These are phyloP conservation scores for Drosophila fulvimacula DNA, from an alignment of 2,888 invertebrate genomes.

Conservation along the genomic window DNA sequence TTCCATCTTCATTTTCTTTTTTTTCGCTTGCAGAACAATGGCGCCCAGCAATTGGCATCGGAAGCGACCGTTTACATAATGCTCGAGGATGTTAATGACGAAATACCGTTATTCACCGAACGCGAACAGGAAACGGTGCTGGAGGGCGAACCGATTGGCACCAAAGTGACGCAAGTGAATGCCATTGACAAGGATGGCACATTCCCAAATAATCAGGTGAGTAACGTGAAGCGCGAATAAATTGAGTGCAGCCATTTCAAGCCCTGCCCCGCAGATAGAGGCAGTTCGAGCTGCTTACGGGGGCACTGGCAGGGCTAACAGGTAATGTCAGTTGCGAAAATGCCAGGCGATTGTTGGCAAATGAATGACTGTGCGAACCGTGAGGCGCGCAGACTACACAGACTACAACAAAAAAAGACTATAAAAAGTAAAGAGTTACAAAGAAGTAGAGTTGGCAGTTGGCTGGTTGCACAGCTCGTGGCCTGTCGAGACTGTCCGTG, in stretches of 20 bases:
- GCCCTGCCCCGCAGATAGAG: neutral
- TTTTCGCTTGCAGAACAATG: constrained; percentile 92
- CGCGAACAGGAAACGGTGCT: constrained; percentile 97
- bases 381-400: neutral
- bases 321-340: constrained; percentile 43
- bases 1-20: neutral
- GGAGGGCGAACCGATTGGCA: constrained; percentile 97
- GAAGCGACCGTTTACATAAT: constrained; percentile 97
- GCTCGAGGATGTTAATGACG: constrained; percentile 98
- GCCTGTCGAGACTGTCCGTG: neutral
- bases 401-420: neutral
- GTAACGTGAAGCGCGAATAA: constrained; percentile 18
- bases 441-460: constrained; percentile 11
- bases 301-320: neutral
- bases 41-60: constrained; percentile 96
- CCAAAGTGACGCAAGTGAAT: constrained; percentile 97
- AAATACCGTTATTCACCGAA: constrained; percentile 97
- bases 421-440: constrained; percentile 20
- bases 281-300: no score
- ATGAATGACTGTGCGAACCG: constrained; percentile 51
- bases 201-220: constrained; percentile 96
- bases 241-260: constrained; percentile 22
- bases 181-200: constrained; percentile 98
- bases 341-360: constrained; percentile 60
- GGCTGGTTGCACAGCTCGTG: neutral